Base-by-base conservation (phyloP, 2,113 vertebrate species). In the western clawed frog (Xenopus tropicalis) region DNA sequence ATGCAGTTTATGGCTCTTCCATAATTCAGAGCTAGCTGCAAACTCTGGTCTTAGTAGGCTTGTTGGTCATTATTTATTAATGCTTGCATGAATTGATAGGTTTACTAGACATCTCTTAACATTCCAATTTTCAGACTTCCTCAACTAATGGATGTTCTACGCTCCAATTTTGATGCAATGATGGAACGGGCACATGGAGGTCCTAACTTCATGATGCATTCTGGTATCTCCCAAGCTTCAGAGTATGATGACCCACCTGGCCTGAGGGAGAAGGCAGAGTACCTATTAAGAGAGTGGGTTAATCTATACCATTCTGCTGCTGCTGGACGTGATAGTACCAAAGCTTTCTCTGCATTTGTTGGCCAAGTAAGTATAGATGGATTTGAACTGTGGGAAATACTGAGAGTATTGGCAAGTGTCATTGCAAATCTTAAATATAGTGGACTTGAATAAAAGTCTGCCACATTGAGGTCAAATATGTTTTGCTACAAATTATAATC, bases 191-290 rank as follows among this genome's bases (percentile, higher is more conserved):
- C 97, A 78, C 97, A 99, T 0, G 96, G 96, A 22, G 97, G 97
- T 56, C 97, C 97, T 22, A 99, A 98, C 86, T 99, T 98, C 83
- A 99, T 99, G 97, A 99, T 99, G 97, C 97, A 99, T 84, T 99
- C 97, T 81, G 97, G 97, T 78, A 99, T 99, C 71, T 98, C 97
- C 13, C 97, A 99, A 85, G 97, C 97, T 9, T 98, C 96, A 4
- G 97, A 99, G 79, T 99, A 99, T 0, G 97, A 99, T 70, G 97
- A 99, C 79, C 97, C 97, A 0, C 97, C 97, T 3, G 97, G 97
- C 77, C 88, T 99, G 83, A 88, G 97, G 80, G 97, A 99, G 89
- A 99, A 99, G 81, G 97, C 97, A 0, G 97, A 99, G 70, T 99
- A 99, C 81, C 90, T 99, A 58, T 89, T 99, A 82, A 92, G 97